phyloP scores from a whole-genome alignment of 2,797 vertebrate genomes.

The Galago senegalensis region DNA sequence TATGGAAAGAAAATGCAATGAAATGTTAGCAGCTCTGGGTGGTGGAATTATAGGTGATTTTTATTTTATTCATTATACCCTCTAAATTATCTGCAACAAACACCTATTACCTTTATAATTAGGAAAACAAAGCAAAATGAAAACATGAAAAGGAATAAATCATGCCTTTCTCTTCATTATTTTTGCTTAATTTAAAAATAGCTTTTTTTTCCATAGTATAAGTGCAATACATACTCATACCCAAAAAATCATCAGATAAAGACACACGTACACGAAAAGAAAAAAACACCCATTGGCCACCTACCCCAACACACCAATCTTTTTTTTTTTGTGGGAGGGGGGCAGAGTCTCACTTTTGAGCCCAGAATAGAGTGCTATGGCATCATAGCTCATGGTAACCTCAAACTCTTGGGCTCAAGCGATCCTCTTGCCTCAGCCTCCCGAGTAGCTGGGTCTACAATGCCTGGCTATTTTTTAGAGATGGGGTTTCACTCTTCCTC shows the following conservation, averaged over 20 bases:
- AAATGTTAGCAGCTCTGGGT: constrained; percentile 38
- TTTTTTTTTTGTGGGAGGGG: background rate
- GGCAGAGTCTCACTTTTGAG: too few relatives aligned
- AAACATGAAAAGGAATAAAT: constrained; percentile 64
- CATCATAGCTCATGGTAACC: too few relatives aligned
- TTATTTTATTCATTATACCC: constrained; percentile 73
- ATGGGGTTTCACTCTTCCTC: too few relatives aligned
- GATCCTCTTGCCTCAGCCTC: too few relatives aligned
- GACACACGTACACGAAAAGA: background rate
- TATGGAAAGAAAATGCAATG: constrained; percentile 1
- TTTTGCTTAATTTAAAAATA: constrained; percentile 73
- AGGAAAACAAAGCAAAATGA: constrained; percentile 69
- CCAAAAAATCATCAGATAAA: background rate
- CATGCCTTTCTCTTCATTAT: constrained; percentile 48
- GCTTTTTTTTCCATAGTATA: constrained; percentile 64
- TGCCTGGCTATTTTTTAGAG: too few relatives aligned
- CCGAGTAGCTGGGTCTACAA: too few relatives aligned
- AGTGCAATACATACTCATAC: constrained; percentile 21
- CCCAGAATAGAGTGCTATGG: too few relatives aligned
- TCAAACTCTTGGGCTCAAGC: too few relatives aligned
- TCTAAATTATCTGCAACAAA: constrained; percentile 56
- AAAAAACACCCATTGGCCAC: background rate
- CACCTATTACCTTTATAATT: constrained; percentile 73
- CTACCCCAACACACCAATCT: background rate
- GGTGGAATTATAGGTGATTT: constrained; percentile 61